Percentiles rank a stretch among this genome's conserved stretches.
Conservation (phyloP, 2,113 vertebrate species). For the Dasypus novemcinctus region DNA sequence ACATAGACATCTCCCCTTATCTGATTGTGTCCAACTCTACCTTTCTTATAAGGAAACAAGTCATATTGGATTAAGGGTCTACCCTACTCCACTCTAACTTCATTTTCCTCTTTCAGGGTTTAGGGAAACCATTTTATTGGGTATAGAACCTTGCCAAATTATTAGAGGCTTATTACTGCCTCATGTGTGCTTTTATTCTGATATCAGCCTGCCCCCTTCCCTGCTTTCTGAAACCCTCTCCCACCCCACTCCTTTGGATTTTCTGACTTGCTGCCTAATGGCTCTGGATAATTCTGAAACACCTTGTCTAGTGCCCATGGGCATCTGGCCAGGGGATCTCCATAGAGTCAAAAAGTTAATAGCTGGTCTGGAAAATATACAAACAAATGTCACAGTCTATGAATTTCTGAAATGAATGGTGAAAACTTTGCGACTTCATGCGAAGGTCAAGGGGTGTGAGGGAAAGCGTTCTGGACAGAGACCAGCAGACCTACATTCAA, state of each 20-base stretch:
- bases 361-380: conserved; percentile 17
- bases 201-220: no score
- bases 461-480: not conserved
- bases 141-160: not conserved
- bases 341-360: not conserved
- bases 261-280: no score
- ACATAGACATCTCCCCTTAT: no score
- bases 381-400: not conserved
- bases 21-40: no score
- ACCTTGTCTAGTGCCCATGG: not conserved
- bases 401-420: not conserved
- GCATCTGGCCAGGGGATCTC: not conserved
- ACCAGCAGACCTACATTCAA: not conserved
- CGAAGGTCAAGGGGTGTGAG: not conserved
- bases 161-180: not conserved
- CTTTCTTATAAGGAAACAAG: no score
- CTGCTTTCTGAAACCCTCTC: no score
- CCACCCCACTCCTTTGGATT: no score
- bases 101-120: not conserved
- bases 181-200: not conserved
- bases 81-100: no score
- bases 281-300: not conserved
- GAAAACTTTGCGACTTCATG: not conserved
- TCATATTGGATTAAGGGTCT: no score
- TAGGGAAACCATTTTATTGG: not conserved